These are phyloP conservation scores for Therioaphis trifolii DNA, from an alignment of 2,888 invertebrate genomes.

Conservation along the genomic window DNA sequence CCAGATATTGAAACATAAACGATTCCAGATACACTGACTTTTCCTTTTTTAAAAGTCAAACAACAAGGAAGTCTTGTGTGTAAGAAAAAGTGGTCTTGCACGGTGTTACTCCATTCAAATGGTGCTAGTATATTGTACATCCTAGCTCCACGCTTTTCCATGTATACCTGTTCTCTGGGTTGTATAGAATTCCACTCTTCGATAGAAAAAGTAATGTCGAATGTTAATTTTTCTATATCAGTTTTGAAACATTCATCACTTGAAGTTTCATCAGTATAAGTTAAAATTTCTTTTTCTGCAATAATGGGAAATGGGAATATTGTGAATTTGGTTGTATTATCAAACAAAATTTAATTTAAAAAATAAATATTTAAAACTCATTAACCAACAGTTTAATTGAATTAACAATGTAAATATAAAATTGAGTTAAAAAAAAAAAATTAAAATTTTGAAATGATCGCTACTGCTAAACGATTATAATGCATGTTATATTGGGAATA, in stretches of 20 bases:
- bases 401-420: too few species aligned
- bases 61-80: slow-evolving; percentile 23
- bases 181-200: slow-evolving; percentile 39
- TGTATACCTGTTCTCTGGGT: neutral
- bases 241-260: slow-evolving; percentile 13
- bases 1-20: slow-evolving; percentile 15
- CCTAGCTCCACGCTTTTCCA: neutral
- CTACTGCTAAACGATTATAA: too few species aligned
- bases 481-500: too few species aligned
- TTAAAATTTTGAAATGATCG: too few species aligned
- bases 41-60: slow-evolving; percentile 19
- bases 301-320: slow-evolving; percentile 25
- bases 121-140: slow-evolving; percentile 32
- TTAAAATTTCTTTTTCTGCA: neutral
- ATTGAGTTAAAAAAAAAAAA: too few species aligned
- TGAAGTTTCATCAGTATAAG: neutral
- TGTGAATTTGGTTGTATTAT: slow-evolving; percentile 11
- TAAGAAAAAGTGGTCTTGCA: slow-evolving; percentile 16
- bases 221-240: slow-evolving; percentile 25
- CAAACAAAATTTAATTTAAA: neutral
- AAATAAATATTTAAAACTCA: neutral
- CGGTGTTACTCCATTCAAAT: slow-evolving; percentile 20
- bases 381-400: too few species aligned
- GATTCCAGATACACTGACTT: slow-evolving; percentile 9
- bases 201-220: slow-evolving; percentile 27